A percentile compares a stretch with the other conserved stretches of the same genome.
phyloP scores from a whole-genome alignment of 2,797 vertebrate genomes.

The Passerculus sandwichensis region DNA sequence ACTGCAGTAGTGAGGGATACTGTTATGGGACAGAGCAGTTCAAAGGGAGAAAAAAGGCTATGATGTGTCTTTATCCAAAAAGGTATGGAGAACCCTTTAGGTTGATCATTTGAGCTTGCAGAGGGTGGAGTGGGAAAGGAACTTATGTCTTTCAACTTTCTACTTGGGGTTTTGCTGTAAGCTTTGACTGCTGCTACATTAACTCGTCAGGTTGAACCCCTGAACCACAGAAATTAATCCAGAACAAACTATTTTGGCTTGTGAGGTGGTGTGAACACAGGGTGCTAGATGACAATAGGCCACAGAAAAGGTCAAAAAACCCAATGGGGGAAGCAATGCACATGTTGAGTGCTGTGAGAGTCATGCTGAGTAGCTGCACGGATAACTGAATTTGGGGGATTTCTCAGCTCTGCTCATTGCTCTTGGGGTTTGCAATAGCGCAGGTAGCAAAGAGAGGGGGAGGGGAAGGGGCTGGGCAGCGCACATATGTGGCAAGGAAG shows the following conservation, averaged over 20 bases:
- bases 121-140: background rate
- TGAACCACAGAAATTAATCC: constrained; percentile 38
- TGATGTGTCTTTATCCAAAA: background rate
- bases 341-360: constrained; percentile 6
- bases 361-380: constrained; percentile 65
- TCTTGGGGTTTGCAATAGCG: constrained; percentile 51
- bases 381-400: constrained; percentile 64
- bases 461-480: background rate
- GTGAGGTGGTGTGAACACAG: background rate
- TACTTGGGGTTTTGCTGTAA: background rate
- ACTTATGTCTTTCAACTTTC: background rate
- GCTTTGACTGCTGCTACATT: background rate
- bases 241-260: constrained; percentile 14
- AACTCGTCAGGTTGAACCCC: background rate
- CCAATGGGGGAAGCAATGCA: background rate
- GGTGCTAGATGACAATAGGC: background rate
- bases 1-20: background rate
- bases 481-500: constrained; percentile 72
- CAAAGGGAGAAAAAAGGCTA: too few species aligned
- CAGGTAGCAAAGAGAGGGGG: constrained; percentile 54
- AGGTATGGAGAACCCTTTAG: background rate
- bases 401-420: constrained; percentile 64
- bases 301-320: constrained; percentile 66
- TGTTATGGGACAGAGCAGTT: background rate
- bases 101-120: background rate